These are phyloP conservation scores for Thamnophis sirtalis DNA, from an alignment of 2,113 vertebrate genomes.

Conservation along the genomic window DNA sequence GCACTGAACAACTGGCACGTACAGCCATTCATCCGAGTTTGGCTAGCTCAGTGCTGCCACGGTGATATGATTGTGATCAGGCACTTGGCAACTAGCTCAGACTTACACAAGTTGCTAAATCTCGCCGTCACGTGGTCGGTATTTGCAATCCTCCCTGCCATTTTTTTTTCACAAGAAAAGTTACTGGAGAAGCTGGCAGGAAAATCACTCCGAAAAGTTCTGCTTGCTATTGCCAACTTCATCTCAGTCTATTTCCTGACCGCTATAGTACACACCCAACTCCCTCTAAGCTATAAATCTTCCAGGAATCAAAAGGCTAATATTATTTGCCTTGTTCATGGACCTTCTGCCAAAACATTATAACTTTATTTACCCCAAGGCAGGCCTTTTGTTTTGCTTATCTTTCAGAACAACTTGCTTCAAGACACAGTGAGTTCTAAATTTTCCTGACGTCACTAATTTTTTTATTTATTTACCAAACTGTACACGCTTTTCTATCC, in stretches of 20 bases:
- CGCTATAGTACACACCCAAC: neutral
- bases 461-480: neutral
- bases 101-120: neutral
- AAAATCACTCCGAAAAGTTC: neutral
- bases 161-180: neutral
- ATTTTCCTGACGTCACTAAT: slow-evolving; percentile 20
- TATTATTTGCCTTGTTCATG: slow-evolving; percentile 23
- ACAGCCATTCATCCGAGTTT: neutral
- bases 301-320: slow-evolving; percentile 4
- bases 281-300: neutral
- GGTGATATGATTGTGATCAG: neutral
- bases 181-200: neutral
- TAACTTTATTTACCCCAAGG: neutral
- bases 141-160: neutral
- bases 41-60: neutral
- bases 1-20: neutral
- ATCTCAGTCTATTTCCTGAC: slow-evolving; percentile 31
- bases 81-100: neutral
- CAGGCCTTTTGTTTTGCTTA: slow-evolving; percentile 14
- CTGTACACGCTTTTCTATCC: neutral
- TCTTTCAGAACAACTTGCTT: slow-evolving; percentile 12
- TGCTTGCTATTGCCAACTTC: slow-evolving; percentile 10
- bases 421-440: slow-evolving; percentile 1
- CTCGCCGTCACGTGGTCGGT: neutral
- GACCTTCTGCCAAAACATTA: slow-evolving; percentile 1